phyloP scores from a whole-genome alignment of 1,140 invertebrate species.

The Bombus sylvicola region DNA sequence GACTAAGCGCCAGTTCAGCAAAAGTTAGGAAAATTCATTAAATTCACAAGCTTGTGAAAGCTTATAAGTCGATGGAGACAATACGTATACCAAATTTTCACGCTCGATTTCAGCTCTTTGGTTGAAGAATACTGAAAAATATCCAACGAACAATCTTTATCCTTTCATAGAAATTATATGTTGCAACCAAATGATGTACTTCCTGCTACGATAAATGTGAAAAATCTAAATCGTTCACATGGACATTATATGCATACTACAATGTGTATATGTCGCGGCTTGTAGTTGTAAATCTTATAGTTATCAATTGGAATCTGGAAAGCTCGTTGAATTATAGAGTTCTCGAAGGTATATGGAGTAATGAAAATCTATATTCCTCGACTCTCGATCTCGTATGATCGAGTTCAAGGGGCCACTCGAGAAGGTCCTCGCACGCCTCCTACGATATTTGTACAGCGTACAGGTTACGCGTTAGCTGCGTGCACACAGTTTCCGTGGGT shows the following conservation, averaged over 20 bases:
- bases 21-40: not conserved
- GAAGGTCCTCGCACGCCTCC: conserved; percentile 1
- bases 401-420: not conserved
- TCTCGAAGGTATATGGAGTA: not conserved
- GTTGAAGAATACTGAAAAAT: no score
- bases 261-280: not conserved
- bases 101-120: not conserved
- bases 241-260: no score
- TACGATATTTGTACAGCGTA: conserved; percentile 37
- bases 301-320: not conserved
- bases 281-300: not conserved
- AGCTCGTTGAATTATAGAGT: not conserved
- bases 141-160: no score
- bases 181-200: no score
- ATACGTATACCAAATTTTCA: not conserved
- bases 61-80: no score
- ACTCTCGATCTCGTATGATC: not conserved
- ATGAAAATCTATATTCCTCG: no score
- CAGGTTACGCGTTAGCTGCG: conserved; percentile 52
- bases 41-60: no score
- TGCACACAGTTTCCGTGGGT: conserved; percentile 50
- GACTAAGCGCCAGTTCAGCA: not conserved
- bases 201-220: no score
- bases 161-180: no score
- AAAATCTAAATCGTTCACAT: not conserved